Evolutionary conservation across 2,113 vertebrate species (phyloP), one percentile per base, ranked within the genome.

Genomic region (Micromys minutus): DNA sequence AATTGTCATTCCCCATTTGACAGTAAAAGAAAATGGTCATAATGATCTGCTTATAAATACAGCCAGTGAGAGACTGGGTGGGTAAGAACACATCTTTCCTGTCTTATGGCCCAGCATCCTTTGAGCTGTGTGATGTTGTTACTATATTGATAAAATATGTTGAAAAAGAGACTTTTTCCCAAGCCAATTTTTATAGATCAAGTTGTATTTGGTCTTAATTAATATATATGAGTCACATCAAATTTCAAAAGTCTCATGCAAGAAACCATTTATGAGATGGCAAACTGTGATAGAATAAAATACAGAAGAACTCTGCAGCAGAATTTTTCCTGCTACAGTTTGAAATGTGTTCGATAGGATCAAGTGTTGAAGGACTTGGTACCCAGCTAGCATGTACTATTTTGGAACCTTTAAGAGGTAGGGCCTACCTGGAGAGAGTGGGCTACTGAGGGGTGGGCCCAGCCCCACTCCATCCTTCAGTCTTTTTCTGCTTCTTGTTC

Each of bases 201-300:
- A 71, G 57, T 67, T 57, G 55, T 83, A 63, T 85, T 65, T 29
- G 61, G 63, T 76, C 42, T 79, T 57, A 93, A 89, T 7, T 67
- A 26, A 81, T 22, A 80, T 47, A 69, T 61, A 77, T 5, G 29
- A 87, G 93, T 52, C 61, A 59, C 4, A 81, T 92, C 52, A 94
- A 90, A 65, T 61, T 74, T 86, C 47, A 94, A 74, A 77, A 45
- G 42, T 61, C 36, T 72, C 31, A 52, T 31, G 39, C 57, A 71
- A 94, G 79, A 61, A 93, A 63, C 24, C 24, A 74, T 75, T 86
- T 89, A 61, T 50, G 67, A 42, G 72, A 77, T 67, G 89, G 72
- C 42, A 93, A 81, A 87, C 71, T 72, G 26, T 31, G 80, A 87
- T 16, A 86, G 74, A 86, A 87, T 84, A 72, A 75, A 65, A 79